Percentiles rank a stretch among this genome's conserved stretches.
Conservation (phyloP, 1,140 invertebrate genomes). For the Caenorhabditis tropicalis region DNA sequence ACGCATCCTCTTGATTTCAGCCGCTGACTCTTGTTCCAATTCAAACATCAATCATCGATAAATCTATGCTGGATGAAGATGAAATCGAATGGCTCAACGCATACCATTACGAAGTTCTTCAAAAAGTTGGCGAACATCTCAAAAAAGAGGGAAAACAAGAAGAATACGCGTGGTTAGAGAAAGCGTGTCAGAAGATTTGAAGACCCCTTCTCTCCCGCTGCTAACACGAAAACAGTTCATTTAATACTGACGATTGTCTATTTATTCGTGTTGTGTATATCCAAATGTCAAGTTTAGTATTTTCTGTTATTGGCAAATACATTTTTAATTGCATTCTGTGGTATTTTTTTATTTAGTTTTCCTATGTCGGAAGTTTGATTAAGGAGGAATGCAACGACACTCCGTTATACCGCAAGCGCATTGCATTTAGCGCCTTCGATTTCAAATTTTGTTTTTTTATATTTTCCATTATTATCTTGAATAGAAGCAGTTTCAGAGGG, state of each 20-base stretch:
- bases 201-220: too few relatives aligned
- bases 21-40: conserved; percentile 91
- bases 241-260: too few relatives aligned
- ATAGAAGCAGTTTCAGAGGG: too few relatives aligned
- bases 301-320: too few relatives aligned
- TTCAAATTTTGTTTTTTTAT: too few relatives aligned
- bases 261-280: too few relatives aligned
- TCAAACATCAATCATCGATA: conserved; percentile 84
- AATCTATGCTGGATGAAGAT: conserved; percentile 80
- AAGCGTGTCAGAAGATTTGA: conserved; percentile 43
- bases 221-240: too few relatives aligned
- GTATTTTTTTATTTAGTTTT: too few relatives aligned
- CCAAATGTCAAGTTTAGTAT: too few relatives aligned
- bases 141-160: conserved; percentile 57
- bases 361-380: too few relatives aligned
- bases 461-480: too few relatives aligned
- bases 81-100: conserved; percentile 75
- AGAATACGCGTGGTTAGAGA: conserved; percentile 62
- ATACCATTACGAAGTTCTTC: conserved; percentile 67
- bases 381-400: background rate
- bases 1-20: conserved; percentile 78
- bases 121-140: conserved; percentile 60
- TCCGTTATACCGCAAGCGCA: background rate
- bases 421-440: background rate
- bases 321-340: too few relatives aligned